phyloP scores from a whole-genome alignment of 2,113 vertebrate genomes.

The Cyprinodon tularosa region DNA sequence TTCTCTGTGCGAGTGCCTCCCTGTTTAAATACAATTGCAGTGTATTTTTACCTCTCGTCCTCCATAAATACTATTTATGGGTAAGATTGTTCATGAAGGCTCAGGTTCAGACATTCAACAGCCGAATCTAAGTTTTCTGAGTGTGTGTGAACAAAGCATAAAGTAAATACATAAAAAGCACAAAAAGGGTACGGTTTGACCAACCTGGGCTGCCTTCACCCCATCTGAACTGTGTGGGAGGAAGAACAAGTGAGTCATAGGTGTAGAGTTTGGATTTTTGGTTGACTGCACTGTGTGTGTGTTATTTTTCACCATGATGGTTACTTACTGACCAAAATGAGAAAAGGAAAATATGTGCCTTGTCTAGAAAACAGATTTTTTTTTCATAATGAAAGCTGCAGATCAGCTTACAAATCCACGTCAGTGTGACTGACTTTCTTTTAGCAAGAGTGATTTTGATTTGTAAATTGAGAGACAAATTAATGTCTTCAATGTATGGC shows the following conservation, averaged over 20 bases:
- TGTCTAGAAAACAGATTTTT: slow-evolving; percentile 27
- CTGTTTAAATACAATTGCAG: slow-evolving; percentile 14
- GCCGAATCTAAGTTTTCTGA: not conserved
- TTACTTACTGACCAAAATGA: slow-evolving; percentile 32
- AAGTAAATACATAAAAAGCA: not conserved
- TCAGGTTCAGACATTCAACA: not conserved
- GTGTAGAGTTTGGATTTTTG: slow-evolving; percentile 41
- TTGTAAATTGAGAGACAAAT: too few species aligned
- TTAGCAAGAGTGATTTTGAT: too few species aligned
- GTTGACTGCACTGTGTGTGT: slow-evolving; percentile 32
- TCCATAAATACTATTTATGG: not conserved
- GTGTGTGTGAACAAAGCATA: not conserved
- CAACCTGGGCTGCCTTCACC: slow-evolving; percentile 38
- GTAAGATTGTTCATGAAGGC: not conserved
- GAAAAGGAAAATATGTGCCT: slow-evolving; percentile 36
- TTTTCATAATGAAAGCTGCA: slow-evolving; percentile 9
- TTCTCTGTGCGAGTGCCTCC: not conserved
- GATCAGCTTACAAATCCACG: too few species aligned
- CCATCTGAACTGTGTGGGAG: slow-evolving; percentile 52
- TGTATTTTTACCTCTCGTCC: too few species aligned
- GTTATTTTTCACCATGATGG: slow-evolving; percentile 46
- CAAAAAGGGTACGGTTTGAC: not conserved
- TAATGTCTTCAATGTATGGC: too few species aligned
- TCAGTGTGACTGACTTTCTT: too few species aligned
- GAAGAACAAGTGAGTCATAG: slow-evolving; percentile 52